Evolutionary conservation across 2,888 invertebrate species (phyloP).

Genomic region (Drosophila kokeensis): DNA sequence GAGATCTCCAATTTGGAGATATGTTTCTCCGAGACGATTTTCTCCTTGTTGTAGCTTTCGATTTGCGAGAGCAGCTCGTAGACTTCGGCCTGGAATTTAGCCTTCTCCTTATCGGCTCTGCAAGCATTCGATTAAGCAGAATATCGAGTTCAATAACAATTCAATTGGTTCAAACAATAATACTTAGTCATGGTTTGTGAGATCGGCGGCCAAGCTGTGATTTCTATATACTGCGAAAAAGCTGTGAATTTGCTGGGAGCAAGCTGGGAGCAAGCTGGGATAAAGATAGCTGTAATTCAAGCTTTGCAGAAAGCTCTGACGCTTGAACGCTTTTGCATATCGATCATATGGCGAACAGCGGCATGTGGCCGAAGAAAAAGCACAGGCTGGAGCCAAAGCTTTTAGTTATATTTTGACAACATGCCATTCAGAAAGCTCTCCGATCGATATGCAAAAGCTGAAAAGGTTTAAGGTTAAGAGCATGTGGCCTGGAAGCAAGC

Average conservation of each 20-base stretch:
- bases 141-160: conserved; percentile 38
- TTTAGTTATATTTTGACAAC: background rate
- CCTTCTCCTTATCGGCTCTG: conserved; percentile 99
- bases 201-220: conserved; percentile 48
- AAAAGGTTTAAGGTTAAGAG: conserved; percentile 54
- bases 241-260: conserved; percentile 32
- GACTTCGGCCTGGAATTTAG: conserved; percentile 99
- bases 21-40: conserved; percentile 91
- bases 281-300: conserved; percentile 27
- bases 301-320: conserved; percentile 27
- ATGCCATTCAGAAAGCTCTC: conserved; percentile 26
- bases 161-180: conserved; percentile 23
- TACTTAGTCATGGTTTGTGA: conserved; percentile 74
- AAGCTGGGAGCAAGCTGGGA: conserved; percentile 37
- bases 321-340: conserved; percentile 26
- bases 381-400: conserved; percentile 37
- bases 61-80: conserved; percentile 98
- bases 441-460: conserved; percentile 48
- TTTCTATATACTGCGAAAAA: conserved; percentile 27
- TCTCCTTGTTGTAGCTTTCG: conserved; percentile 97
- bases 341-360: conserved; percentile 21
- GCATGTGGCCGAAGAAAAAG: conserved; percentile 8
- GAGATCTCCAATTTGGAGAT: conserved; percentile 96
- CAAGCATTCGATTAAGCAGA: conserved; percentile 48
- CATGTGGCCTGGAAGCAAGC: conserved; percentile 74